phyloP scores from a whole-genome alignment of 2,113 vertebrate species.

The Globicephala melas region DNA sequence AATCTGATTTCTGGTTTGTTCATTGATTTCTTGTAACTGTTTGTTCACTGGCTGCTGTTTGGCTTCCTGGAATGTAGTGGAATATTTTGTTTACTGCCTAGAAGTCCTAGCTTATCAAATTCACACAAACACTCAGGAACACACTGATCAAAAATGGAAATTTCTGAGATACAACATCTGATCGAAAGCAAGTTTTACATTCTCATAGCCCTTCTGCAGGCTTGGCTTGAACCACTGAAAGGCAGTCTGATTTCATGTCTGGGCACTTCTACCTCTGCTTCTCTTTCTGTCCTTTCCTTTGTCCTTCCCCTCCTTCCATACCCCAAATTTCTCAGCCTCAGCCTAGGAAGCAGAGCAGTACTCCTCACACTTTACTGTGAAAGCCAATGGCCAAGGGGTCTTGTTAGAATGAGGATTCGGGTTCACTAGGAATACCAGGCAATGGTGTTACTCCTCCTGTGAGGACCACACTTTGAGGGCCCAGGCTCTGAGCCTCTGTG shows the following conservation, averaged over 20 bases:
- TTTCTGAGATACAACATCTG: not conserved
- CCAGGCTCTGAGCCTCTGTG: not conserved
- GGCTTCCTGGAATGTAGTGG: not conserved
- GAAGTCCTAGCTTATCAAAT: conserved; percentile 7
- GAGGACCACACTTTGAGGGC: not conserved
- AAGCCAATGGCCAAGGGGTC: not conserved
- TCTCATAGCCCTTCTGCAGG: not conserved
- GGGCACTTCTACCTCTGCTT: not conserved
- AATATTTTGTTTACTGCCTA: conserved; percentile 20
- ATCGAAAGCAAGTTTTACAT: not conserved
- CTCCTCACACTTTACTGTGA: not conserved
- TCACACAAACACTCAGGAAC: not conserved
- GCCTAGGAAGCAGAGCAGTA: not conserved
- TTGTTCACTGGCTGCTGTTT: not conserved
- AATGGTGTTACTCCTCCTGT: too few species aligned
- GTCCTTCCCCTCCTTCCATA: not conserved
- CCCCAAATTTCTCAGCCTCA: not conserved
- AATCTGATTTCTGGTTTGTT: not conserved
- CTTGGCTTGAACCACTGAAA: not conserved
- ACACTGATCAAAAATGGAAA: not conserved
- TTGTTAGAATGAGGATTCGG: not conserved
- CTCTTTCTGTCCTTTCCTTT: not conserved
- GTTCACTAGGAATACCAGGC: not conserved
- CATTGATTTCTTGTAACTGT: not conserved
- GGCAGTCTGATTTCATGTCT: not conserved